These are phyloP conservation scores for Gavialis gangeticus DNA, from an alignment of 2,113 vertebrate genomes.

Conservation along the genomic window DNA sequence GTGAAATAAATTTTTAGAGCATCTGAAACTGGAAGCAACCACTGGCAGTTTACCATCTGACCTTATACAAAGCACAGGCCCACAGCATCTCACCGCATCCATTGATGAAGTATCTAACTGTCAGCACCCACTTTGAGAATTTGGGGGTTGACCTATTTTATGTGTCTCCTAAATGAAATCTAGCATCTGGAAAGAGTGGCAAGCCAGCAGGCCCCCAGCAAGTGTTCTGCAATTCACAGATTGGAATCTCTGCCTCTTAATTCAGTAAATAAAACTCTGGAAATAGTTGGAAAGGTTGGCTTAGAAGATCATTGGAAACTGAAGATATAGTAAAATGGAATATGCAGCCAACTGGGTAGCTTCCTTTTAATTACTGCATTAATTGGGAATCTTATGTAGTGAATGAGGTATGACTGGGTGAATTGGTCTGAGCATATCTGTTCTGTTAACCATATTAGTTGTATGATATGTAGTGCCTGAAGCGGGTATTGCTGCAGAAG, in stretches of 20 bases:
- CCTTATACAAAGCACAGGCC: not conserved
- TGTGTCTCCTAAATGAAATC: no score
- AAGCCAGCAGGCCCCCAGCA: no score
- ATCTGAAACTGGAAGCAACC: not conserved
- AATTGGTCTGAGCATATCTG: not conserved
- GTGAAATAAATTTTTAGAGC: not conserved
- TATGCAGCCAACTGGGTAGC: not conserved
- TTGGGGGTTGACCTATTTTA: not conserved
- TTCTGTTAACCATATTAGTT: not conserved
- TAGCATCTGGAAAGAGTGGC: no score
- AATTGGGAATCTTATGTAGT: not conserved
- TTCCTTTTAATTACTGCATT: not conserved
- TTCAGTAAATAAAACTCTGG: not conserved
- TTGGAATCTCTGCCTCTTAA: not conserved
- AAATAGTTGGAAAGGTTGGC: not conserved
- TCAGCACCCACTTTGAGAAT: not conserved
- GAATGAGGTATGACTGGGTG: not conserved
- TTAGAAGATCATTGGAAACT: not conserved
- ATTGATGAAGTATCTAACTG: not conserved
- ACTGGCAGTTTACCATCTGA: not conserved
- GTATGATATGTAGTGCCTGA: not conserved
- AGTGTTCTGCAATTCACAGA: no score
- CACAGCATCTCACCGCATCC: not conserved
- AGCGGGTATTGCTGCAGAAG: not conserved
- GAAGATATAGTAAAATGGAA: rapidly evolving